Base-by-base conservation (phyloP, 2,888 invertebrate species). In the Conchocele bisecta region DNA sequence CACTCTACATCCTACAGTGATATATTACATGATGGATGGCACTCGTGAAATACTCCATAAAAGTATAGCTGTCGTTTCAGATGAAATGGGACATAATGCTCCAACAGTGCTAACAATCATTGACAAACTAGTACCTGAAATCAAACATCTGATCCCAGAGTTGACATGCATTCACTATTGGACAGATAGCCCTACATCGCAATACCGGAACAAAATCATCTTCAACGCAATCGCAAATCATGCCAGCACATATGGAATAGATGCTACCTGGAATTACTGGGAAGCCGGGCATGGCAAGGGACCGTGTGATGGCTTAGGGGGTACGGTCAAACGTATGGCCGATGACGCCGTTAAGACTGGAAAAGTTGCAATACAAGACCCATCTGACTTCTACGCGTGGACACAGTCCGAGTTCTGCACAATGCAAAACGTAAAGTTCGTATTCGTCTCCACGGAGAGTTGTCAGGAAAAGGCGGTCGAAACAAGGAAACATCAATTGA, bases 1-100 rank as follows among this genome's bases (percentile, higher is more conserved):
- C 9, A 79, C 79, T 2, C 31, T 82, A 3, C 80, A 79, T 48
- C 78, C 80, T 7, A 42, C 58, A 13, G 82, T 82, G 15, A 41
- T 64, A 17, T 78, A 82, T 54, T 75, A 37, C 31, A 59, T 35
- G 24, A 15, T 42, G n/a, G n/a, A n/a, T 26, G 51, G 35, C n/a
- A 28, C n/a, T 28, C 29, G 17, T n/a, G 48, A 48, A 6, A 4
- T 48, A 31, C 28, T 3, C 15, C 48, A 48, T 13, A 17, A 28
- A 3, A 48, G 13, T 17, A 48, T 28, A 9, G 28, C 31, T n/a
- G 31, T 48, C n/a, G 48, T 48, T n/a, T 48, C 48, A 3, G 28
- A 28, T 48, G 48, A 48, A 48, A 48, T 48, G 48, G 26, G 48
- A 9, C 48, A 15, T 26, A 48, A 48, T 15, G 28, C 15, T 9